Evolutionary conservation across 1,140 invertebrate species (phyloP).

Genomic region (Drosophila pandora): DNA sequence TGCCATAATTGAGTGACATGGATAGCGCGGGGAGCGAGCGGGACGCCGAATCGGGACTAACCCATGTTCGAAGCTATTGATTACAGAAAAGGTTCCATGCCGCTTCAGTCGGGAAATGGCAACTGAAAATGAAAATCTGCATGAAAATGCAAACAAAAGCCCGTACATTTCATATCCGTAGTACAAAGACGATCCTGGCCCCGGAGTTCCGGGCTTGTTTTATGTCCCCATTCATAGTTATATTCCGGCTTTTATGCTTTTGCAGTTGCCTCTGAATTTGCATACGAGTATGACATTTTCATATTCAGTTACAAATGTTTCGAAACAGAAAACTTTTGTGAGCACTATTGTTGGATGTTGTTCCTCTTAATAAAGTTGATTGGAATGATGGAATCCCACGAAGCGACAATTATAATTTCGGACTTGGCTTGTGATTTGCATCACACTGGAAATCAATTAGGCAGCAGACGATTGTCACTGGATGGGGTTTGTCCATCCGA

Average conservation of each 20-base stretch:
- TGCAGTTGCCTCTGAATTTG: slow-evolving; percentile 54
- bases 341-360: slow-evolving; percentile 33
- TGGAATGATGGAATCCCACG: slow-evolving; percentile 23
- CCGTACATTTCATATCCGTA: slow-evolving; percentile 33
- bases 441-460: slow-evolving; percentile 66
- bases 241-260: slow-evolving; percentile 55
- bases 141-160: slow-evolving; percentile 79
- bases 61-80: slow-evolving; percentile 56
- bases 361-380: slow-evolving; percentile 22
- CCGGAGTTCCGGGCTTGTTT: slow-evolving; percentile 17
- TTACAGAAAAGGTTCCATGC: slow-evolving; percentile 74
- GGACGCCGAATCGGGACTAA: background rate
- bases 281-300: slow-evolving; percentile 52
- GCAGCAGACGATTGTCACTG: background rate
- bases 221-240: slow-evolving; percentile 31
- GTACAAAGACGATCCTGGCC: slow-evolving; percentile 26
- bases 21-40: slow-evolving; percentile 46
- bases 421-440: slow-evolving; percentile 49
- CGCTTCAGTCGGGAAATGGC: slow-evolving; percentile 42
- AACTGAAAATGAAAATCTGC: slow-evolving; percentile 66
- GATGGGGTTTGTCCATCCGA: slow-evolving; percentile 4
- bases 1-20: slow-evolving; percentile 82
- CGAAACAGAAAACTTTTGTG: slow-evolving; percentile 59
- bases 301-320: slow-evolving; percentile 69
- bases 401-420: slow-evolving; percentile 67